Conservation (phyloP, 2,797 vertebrate genomes). For the Chloroceryle amazona region DNA sequence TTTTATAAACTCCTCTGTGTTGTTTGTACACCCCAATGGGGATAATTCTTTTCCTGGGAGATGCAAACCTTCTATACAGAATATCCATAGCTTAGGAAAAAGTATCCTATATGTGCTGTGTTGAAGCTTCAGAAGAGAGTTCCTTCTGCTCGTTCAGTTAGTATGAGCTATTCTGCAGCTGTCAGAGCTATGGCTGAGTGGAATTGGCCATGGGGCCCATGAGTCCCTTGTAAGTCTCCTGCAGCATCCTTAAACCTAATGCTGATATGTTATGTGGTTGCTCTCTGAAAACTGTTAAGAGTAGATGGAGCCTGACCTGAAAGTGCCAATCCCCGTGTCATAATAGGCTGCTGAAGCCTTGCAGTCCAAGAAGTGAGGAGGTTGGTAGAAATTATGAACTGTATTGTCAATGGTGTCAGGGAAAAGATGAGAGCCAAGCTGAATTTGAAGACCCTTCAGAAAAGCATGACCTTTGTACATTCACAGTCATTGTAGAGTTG, state of each 20-base stretch:
- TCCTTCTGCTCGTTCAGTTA: not conserved
- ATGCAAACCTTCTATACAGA: not conserved
- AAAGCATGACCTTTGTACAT: not conserved
- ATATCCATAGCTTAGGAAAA: not conserved
- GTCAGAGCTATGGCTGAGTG: not conserved
- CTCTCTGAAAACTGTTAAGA: not conserved
- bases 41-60: not conserved
- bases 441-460: not conserved
- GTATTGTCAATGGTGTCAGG: not conserved
- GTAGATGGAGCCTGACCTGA: not conserved
- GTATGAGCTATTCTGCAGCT: not conserved
- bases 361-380: not conserved
- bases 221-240: not conserved
- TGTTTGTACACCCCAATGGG: not conserved
- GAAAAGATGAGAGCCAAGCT: not conserved
- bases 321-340: not conserved
- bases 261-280: fast-evolving
- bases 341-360: not conserved
- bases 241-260: not conserved
- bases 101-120: not conserved
- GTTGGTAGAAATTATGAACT: not conserved
- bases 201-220: fast-evolving
- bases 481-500: not conserved
- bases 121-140: not conserved
- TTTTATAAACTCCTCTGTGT: not conserved